phyloP scores from a whole-genome alignment of 2,797 vertebrate species.

The Saxicola maurus region DNA sequence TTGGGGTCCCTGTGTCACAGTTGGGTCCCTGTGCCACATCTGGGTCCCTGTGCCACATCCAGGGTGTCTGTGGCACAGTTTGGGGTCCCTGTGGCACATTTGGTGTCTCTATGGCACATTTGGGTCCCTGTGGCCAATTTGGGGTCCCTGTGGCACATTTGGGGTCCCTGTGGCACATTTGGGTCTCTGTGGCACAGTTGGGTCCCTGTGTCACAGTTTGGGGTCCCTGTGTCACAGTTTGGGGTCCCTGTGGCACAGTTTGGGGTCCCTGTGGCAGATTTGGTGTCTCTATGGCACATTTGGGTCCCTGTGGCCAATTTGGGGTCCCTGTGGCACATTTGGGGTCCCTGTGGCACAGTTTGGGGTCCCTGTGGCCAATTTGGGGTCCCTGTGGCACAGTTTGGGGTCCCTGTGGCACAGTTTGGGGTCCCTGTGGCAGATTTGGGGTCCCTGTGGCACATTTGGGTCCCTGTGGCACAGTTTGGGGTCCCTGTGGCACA shows the following conservation, averaged over 20 bases:
- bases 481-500: neutral
- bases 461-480: neutral
- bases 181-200: no score
- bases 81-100: neutral
- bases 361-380: neutral
- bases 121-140: neutral
- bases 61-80: no score
- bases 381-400: neutral
- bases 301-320: neutral
- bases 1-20: neutral
- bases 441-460: neutral
- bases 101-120: neutral
- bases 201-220: no score
- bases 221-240: neutral
- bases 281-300: neutral
- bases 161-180: neutral
- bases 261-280: neutral
- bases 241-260: neutral
- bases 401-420: neutral
- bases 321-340: neutral
- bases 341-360: neutral
- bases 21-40: neutral
- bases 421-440: neutral
- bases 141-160: no score
- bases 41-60: no score